Evolutionary conservation across 1,140 invertebrate species (phyloP).

Genomic region (Coelopa frigida): DNA sequence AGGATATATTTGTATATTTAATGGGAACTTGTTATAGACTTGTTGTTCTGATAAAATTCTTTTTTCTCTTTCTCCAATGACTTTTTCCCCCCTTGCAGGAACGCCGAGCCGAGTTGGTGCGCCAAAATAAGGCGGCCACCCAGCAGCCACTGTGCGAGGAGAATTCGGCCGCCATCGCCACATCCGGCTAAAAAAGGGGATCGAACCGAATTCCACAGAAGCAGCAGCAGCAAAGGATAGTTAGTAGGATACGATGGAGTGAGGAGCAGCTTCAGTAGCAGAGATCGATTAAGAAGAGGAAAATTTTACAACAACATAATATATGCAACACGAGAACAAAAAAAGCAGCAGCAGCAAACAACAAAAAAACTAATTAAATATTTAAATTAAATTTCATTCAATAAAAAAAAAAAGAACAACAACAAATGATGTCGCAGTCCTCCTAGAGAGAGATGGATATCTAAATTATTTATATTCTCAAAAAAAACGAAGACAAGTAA

Average conservation of each 20-base stretch:
- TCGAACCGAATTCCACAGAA: neutral
- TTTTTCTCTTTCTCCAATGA: neutral
- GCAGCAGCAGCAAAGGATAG: constrained; percentile 2
- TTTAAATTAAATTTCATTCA: constrained; percentile 4
- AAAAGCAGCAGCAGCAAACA: constrained; percentile 6
- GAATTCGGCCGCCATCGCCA: constrained; percentile 30
- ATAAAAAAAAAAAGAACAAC: neutral
- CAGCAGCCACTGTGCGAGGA: constrained; percentile 28
- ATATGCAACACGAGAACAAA: constrained; percentile 3
- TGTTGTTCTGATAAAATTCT: neutral
- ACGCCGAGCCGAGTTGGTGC: constrained; percentile 72
- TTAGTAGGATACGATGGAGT: neutral
- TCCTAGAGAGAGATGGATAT: neutral
- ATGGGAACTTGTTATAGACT: too few species aligned
- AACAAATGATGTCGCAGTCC: constrained; percentile 1
- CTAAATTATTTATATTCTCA: constrained; percentile 1
- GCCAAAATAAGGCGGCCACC: constrained; percentile 67
- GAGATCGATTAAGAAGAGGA: constrained; percentile 1
- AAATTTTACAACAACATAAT: constrained; percentile 4
- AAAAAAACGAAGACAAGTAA: constrained; percentile 2
- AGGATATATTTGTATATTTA: too few species aligned
- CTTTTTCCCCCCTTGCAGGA: constrained; percentile 57
- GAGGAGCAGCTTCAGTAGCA: neutral
- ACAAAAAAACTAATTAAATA: constrained; percentile 8
- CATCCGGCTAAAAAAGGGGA: constrained; percentile 28